phyloP scores from a whole-genome alignment of 2,113 vertebrate genomes.

The Hyperopisus bebe region DNA sequence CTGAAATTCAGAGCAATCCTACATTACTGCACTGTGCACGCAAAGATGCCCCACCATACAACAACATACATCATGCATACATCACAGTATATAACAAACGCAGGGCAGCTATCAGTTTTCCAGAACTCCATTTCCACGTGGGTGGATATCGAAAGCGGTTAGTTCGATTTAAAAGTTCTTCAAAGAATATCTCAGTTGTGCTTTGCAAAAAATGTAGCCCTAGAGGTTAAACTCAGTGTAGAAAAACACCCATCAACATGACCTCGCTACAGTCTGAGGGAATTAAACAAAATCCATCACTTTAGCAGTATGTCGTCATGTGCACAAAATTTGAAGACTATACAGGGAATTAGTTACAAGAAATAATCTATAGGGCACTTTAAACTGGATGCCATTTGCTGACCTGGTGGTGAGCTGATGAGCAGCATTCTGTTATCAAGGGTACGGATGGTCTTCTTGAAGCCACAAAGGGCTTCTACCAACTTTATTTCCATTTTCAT shows the following conservation, averaged over 20 bases:
- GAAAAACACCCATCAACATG: neutral
- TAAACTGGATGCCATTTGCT: neutral
- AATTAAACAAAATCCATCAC: neutral
- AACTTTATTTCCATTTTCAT: slow-evolving; percentile 86
- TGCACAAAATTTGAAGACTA: neutral
- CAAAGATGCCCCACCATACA: neutral
- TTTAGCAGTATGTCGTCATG: neutral
- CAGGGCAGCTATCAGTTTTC: neutral
- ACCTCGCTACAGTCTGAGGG: neutral
- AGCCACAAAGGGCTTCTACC: slow-evolving; percentile 85
- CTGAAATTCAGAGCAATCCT: slow-evolving; percentile 45
- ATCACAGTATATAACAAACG: neutral
- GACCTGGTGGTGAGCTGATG: slow-evolving; percentile 75
- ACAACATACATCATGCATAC: neutral
- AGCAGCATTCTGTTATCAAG: slow-evolving; percentile 78
- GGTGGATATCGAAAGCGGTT: neutral
- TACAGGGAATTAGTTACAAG: neutral
- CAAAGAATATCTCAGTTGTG: neutral
- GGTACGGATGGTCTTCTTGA: slow-evolving; percentile 75
- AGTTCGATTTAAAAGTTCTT: neutral
- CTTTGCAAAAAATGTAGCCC: neutral
- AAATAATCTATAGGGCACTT: neutral
- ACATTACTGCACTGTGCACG: neutral
- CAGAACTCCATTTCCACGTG: neutral
- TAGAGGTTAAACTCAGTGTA: neutral